phyloP scores from a whole-genome alignment of 2,113 vertebrate species.

The Psephotus haematonotus region DNA sequence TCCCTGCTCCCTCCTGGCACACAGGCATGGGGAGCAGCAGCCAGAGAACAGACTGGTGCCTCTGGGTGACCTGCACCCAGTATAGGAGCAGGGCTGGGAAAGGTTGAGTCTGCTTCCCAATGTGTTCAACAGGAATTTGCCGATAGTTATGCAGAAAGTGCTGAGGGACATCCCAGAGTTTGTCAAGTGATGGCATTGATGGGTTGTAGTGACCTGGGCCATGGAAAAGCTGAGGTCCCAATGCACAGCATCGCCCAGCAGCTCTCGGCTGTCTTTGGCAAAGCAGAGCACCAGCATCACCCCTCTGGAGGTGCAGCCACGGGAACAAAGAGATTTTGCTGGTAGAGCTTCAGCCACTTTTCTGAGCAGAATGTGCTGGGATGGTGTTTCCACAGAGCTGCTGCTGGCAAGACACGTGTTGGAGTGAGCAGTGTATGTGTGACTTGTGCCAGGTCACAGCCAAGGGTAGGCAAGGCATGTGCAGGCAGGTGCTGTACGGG shows the following conservation, averaged over 20 bases:
- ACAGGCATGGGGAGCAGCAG: background rate
- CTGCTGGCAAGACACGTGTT: background rate
- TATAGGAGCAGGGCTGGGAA: background rate
- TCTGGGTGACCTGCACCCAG: background rate
- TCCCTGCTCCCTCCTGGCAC: background rate
- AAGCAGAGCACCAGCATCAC: background rate
- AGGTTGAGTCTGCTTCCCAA: background rate
- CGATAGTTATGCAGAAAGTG: background rate
- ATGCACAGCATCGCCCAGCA: too few species aligned
- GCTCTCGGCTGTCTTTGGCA: background rate
- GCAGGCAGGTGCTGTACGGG: background rate
- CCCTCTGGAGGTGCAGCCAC: background rate
- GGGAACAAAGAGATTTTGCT: background rate
- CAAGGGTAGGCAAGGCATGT: background rate
- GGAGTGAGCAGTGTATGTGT: background rate
- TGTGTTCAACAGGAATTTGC: background rate
- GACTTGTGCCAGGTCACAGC: background rate
- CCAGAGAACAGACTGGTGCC: fast-evolving
- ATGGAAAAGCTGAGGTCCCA: background rate
- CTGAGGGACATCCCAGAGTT: background rate
- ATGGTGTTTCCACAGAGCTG: background rate
- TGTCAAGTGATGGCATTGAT: background rate
- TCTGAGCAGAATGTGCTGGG: background rate
- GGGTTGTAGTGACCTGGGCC: background rate
- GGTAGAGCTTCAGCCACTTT: background rate